Evolutionary conservation across 1,140 invertebrate species (phyloP), one percentile per base, ranked within the genome.

Genomic region (Magallana angulata): DNA sequence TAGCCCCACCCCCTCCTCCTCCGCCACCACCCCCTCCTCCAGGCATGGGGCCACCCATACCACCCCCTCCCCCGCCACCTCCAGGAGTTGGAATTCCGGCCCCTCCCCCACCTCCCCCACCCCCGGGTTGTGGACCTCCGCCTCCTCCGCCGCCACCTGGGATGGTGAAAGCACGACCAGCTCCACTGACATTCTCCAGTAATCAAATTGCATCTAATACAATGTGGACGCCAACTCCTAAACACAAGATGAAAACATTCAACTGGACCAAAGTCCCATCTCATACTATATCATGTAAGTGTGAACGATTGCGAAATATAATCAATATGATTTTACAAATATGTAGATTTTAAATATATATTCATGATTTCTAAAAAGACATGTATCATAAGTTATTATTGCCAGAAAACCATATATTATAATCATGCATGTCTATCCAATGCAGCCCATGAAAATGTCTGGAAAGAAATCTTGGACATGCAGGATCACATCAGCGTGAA

Each of bases 401-500:
- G 36, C 5, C 36, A 48, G 0, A 48, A 48, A 48, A 48, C 36
- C 36, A 48, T 48, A 0, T 48, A 48, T 4, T 48, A 48, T 48
- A 48, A 48, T 48, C 36, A 48, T 48, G 36, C 36, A 48, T 48
- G 0, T 64, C 14, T 88, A 68, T 85, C 56, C 68, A 83, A 97
- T 88, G 24, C 83, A 94, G 86, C 97, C 97, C 64, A 97, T 97
- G 92, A 97, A 88, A 99, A 99, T 94, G 97, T 99, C 90, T 99
- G 98, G 98, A 97, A 97, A 0, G 95, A 97, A 84, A 97, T 99
- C 30, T 97, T 97, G 0, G 96, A 97, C 90, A 97, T 97, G 90
- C 97, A 98, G 93, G 97, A 98, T 93, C 96, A 93, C 97, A 91
- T 93, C 1, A 88, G 91, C 95, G 87, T 96, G 95, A 90, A 94